Evolutionary conservation across 2,113 vertebrate genomes (phyloP).

Genomic region (Phyllostomus hastatus): DNA sequence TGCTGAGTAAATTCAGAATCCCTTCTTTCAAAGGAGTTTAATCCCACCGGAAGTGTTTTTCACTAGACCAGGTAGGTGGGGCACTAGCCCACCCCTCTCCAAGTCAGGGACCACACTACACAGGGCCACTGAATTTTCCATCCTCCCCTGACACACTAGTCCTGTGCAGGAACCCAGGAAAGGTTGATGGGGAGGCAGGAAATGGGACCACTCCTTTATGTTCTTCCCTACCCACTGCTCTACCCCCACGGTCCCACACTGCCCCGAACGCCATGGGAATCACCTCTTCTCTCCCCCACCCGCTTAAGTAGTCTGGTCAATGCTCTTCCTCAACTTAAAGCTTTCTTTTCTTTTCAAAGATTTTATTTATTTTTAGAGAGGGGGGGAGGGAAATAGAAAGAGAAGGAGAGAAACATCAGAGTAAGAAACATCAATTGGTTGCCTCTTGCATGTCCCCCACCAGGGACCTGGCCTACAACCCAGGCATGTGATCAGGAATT

Average conservation of each 20-base stretch:
- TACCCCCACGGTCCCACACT: rapidly evolving
- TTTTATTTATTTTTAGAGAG: no score
- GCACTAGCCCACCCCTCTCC: neutral
- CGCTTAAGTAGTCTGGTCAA: neutral
- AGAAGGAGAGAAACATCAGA: no score
- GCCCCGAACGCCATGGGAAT: neutral
- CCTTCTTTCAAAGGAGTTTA: neutral
- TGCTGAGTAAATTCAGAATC: neutral
- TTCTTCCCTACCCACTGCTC: neutral
- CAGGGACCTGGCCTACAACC: no score
- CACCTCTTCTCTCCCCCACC: neutral
- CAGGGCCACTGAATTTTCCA: neutral
- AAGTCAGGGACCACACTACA: rapidly evolving
- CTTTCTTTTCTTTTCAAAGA: neutral
- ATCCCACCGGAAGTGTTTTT: neutral
- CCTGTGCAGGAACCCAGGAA: neutral
- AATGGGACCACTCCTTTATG: neutral
- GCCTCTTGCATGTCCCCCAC: no score
- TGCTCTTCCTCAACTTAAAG: neutral
- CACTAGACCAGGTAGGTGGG: neutral
- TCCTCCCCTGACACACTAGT: no score
- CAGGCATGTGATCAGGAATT: no score
- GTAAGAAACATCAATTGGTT: no score
- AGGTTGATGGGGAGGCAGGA: neutral
- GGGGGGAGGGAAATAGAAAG: no score